Conservation (phyloP, 2,113 vertebrate genomes). For the Saccopteryx leptura region DNA sequence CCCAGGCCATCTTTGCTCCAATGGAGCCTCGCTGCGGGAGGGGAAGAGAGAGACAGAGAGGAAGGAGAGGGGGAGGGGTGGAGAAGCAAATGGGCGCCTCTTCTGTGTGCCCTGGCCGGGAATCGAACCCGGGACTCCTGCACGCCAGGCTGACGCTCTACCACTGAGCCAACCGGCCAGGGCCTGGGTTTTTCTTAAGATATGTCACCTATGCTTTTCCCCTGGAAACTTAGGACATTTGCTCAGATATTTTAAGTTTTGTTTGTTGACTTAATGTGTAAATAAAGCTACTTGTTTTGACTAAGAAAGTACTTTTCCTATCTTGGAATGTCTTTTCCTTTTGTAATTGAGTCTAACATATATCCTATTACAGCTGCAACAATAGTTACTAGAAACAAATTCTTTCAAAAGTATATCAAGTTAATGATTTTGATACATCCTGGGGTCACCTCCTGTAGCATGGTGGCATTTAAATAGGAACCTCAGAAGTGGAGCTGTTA, state of each 20-base stretch:
- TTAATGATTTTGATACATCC: conserved; percentile 46
- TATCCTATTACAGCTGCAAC: not conserved
- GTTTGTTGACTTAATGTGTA: not conserved
- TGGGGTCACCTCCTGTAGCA: not conserved
- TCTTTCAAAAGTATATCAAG: not conserved
- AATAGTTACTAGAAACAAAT: not conserved
- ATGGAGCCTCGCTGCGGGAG: too few species aligned
- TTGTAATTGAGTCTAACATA: conserved; percentile 22
- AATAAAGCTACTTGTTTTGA: not conserved
- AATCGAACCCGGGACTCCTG: too few species aligned
- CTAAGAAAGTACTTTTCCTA: not conserved
- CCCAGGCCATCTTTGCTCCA: too few species aligned
- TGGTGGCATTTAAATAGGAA: not conserved
- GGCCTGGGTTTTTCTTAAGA: not conserved
- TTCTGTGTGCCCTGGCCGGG: too few species aligned
- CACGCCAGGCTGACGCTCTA: too few species aligned
- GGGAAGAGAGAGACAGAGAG: too few species aligned
- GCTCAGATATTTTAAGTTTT: not conserved
- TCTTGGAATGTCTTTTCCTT: conserved; percentile 25
- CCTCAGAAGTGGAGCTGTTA: not conserved
- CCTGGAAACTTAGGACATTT: not conserved
- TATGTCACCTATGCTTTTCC: not conserved
- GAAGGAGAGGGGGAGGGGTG: too few species aligned
- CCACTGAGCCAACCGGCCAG: too few species aligned
- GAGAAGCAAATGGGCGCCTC: too few species aligned